These are phyloP conservation scores for Odocoileus hemionus DNA, from an alignment of 2,113 vertebrate species.

Conservation along the genomic window DNA sequence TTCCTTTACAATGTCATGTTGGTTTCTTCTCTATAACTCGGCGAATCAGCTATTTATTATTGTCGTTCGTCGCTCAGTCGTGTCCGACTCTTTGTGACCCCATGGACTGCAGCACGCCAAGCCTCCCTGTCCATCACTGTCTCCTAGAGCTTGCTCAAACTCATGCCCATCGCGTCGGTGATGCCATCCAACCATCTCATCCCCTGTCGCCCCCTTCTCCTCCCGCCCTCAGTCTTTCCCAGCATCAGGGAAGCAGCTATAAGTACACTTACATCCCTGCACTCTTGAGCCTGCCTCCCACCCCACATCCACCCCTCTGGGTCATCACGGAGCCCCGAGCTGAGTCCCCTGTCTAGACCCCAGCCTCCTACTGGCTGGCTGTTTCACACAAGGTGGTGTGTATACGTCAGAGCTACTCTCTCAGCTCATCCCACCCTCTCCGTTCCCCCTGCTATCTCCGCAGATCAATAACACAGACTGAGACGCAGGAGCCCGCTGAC, in stretches of 20 bases:
- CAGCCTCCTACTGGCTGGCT: neutral
- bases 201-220: neutral
- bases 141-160: rapidly evolving
- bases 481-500: neutral
- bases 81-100: rapidly evolving
- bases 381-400: rapidly evolving
- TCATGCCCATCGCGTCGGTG: rapidly evolving
- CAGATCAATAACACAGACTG: rapidly evolving
- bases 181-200: neutral
- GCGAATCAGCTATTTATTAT: neutral
- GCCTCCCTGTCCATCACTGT: neutral
- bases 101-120: neutral
- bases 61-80: rapidly evolving
- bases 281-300: neutral
- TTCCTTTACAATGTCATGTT: neutral
- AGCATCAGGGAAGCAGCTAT: neutral
- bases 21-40: neutral
- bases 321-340: rapidly evolving
- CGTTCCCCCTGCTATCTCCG: rapidly evolving
- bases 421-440: neutral
- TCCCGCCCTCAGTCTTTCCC: neutral
- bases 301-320: neutral
- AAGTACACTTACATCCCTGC: rapidly evolving
- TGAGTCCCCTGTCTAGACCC: neutral
- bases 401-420: rapidly evolving